A percentile compares a stretch with the other conserved stretches of the same genome.
Conservation (phyloP, 2,113 vertebrate genomes). For the Tonatia bakeri region DNA sequence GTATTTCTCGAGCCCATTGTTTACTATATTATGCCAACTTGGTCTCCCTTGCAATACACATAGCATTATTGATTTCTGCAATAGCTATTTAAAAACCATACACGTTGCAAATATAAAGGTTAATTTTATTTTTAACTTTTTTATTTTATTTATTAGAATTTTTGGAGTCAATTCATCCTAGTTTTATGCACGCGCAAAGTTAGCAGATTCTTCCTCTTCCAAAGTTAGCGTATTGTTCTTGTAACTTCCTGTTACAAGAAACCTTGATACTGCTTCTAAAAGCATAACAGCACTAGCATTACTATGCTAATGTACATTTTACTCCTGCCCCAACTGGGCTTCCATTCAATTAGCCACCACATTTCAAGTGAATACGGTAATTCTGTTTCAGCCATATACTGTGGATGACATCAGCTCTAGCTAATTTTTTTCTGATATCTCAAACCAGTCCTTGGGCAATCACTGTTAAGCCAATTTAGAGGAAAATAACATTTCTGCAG, state of each 20-base stretch:
- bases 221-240: too few species aligned
- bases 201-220: too few species aligned
- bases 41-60: background rate
- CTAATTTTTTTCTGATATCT: background rate
- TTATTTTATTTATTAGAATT: background rate
- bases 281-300: background rate
- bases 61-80: background rate
- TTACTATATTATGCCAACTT: background rate
- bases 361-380: background rate
- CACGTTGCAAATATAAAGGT: background rate
- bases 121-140: background rate
- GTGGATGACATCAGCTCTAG: background rate
- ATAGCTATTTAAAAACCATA: background rate
- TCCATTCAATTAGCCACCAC: background rate
- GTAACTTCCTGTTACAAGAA: background rate
- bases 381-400: background rate
- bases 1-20: background rate
- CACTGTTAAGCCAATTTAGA: slow-evolving; percentile 23
- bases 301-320: background rate
- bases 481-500: slow-evolving; percentile 31
- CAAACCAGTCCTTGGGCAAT: background rate
- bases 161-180: background rate
- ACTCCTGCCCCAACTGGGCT: background rate
- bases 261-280: background rate
- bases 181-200: background rate